Base-by-base conservation (phyloP, 2,113 vertebrate species). In the Danionella cerebrum region DNA sequence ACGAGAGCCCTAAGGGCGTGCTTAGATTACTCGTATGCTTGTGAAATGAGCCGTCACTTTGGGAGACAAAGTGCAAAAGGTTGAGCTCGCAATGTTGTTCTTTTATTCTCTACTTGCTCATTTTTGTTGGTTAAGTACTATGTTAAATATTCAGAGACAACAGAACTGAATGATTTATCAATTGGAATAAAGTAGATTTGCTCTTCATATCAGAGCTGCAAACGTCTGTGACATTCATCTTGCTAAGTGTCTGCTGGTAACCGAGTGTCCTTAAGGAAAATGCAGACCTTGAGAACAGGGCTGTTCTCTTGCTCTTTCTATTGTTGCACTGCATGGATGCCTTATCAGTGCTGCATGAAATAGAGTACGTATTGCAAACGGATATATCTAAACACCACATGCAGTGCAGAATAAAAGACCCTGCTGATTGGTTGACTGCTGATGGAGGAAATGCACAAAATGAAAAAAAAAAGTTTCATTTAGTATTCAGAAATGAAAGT, bases 241-340 rank as follows among this genome's bases (percentile, higher is more conserved):
- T 25, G 22, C 22, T 38, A 38, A 58, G 25, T 45, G 27, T 47
- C 38, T 14, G 11, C 38, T 36, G 16, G 54, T 38, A 39, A 65
- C 44, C 44, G 19, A 10, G 8, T 13, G 13, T 35, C 55, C 27
- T 74, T 55, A 65, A 70, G 60, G 60, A 69, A 59, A 45, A 69
- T 50, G n/a, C 10, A 48, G 36, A 59, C 66, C 54, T 69, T 24
- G 41, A 51, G 16, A 50, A 59, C 55, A 27, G 42, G 38, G 39
- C 38, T 44, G n/a, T 27, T 9, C 25, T 60, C 11, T 29, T 19
- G 38, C 8, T 42, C n/a, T 42, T 44, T 59, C 36, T 44, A 29
- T 44, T 44, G 39, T 31, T 59, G 14, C 39, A 60, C 16, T 31
- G n/a, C n/a, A n/a, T n/a, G 12, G 39, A 44, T 31, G 18, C 6